Conservation (phyloP, 2,113 vertebrate species). For the Falcunculus frontatus region DNA sequence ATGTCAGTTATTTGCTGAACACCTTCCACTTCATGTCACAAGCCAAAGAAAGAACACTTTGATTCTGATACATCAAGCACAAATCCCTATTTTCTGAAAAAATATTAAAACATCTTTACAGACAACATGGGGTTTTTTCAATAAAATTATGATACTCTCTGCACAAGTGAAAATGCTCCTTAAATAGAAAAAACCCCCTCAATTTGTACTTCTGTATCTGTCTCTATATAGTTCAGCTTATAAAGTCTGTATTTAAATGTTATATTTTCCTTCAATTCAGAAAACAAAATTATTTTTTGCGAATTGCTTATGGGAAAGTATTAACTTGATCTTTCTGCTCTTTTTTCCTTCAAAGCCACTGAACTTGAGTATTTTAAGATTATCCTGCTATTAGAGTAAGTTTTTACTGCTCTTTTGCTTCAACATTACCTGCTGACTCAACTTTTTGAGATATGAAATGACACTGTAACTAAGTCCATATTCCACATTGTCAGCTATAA, state of each 20-base stretch:
- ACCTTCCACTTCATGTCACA: background rate
- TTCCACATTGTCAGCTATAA: slow-evolving; percentile 95
- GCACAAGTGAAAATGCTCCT: background rate
- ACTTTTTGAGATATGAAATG: slow-evolving; percentile 97
- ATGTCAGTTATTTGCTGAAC: background rate
- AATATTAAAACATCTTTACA: background rate
- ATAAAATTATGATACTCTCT: background rate
- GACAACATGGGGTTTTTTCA: background rate
- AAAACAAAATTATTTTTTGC: background rate
- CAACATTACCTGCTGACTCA: slow-evolving; percentile 92
- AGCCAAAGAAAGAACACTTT: background rate
- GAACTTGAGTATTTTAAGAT: background rate
- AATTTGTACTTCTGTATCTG: background rate
- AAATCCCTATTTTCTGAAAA: background rate
- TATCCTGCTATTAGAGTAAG: background rate
- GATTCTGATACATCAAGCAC: background rate
- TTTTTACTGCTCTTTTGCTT: slow-evolving; percentile 43
- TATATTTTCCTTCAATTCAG: background rate
- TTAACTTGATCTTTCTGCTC: background rate
- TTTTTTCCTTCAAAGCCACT: background rate
- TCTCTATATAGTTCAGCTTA: background rate
- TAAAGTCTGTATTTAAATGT: background rate
- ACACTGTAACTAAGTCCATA: slow-evolving; percentile 97
- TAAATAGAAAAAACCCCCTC: background rate
- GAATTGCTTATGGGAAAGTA: background rate